phyloP scores from a whole-genome alignment of 30 jellyfish, hydroid and myxozoan species.

The Clytia hemisphaerica region DNA sequence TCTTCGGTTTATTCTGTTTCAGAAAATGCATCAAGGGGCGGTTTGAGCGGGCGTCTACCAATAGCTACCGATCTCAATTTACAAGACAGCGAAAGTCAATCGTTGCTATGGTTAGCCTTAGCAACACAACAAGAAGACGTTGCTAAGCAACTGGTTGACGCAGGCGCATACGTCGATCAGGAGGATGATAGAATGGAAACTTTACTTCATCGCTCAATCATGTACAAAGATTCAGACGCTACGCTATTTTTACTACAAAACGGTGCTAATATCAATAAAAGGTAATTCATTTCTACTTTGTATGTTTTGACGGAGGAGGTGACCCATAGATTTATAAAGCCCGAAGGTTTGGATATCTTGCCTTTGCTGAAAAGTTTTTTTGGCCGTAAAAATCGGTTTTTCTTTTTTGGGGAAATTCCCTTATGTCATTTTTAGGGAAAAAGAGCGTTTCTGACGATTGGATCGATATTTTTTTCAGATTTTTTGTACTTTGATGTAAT shows the following conservation, averaged over 20 bases:
- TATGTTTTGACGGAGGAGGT: too few species aligned
- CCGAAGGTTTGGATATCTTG: too few species aligned
- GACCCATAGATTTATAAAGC: too few species aligned
- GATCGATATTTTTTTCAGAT: too few species aligned
- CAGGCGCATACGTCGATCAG: slow-evolving; percentile 70
- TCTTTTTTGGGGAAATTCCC: too few species aligned
- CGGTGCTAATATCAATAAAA: slow-evolving; percentile 67
- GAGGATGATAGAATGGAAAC: slow-evolving; percentile 34
- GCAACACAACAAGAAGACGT: slow-evolving; percentile 62
- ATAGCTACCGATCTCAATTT: slow-evolving; percentile 68
- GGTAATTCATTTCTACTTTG: too few species aligned
- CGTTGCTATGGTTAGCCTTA: slow-evolving; percentile 71
- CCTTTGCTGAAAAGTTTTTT: too few species aligned
- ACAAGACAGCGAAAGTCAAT: slow-evolving; percentile 84
- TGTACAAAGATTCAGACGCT: slow-evolving; percentile 43
- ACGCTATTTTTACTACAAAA: slow-evolving; percentile 64
- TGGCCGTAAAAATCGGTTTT: too few species aligned
- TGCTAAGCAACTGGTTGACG: slow-evolving; percentile 71
- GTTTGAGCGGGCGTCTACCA: slow-evolving; percentile 84
- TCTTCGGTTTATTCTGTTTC: too few species aligned
- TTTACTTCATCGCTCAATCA: slow-evolving; percentile 59
- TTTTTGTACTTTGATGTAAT: too few species aligned
- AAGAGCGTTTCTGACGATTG: too few species aligned
- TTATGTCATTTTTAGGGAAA: too few species aligned
- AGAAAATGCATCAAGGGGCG: slow-evolving; percentile 84